These are phyloP conservation scores for Rostratula benghalensis DNA, from an alignment of 2,113 vertebrate species.

Conservation along the genomic window DNA sequence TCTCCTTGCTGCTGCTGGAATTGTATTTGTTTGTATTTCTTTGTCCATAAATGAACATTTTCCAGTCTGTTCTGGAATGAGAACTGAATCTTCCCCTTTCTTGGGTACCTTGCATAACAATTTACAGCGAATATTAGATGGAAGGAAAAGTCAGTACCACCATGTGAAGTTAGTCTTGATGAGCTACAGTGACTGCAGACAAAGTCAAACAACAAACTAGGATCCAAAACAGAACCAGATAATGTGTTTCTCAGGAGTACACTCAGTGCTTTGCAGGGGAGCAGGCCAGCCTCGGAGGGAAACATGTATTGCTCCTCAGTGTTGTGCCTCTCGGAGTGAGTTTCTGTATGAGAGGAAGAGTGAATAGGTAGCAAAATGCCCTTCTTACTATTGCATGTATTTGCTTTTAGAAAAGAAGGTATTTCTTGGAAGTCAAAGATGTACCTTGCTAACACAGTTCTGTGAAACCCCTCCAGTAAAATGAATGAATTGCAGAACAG, in stretches of 20 bases:
- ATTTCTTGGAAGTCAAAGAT: background rate
- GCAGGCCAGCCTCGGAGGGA: background rate
- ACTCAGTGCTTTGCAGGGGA: background rate
- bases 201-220: background rate
- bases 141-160: background rate
- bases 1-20: background rate
- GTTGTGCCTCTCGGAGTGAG: background rate
- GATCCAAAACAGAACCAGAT: background rate
- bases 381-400: background rate
- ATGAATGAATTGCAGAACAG: background rate
- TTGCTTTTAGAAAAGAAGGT: background rate
- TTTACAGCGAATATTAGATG: background rate
- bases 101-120: background rate
- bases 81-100: background rate
- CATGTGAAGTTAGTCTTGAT: background rate
- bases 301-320: background rate
- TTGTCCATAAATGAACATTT: background rate
- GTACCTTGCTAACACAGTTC: background rate
- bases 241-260: background rate
- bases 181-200: background rate
- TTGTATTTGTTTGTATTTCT: background rate
- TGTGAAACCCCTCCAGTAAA: background rate
- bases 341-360: background rate
- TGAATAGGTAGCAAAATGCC: background rate
- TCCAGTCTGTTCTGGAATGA: background rate